These are phyloP conservation scores for Chaetura pelagica DNA, from an alignment of 2,113 vertebrate genomes.

Conservation along the genomic window DNA sequence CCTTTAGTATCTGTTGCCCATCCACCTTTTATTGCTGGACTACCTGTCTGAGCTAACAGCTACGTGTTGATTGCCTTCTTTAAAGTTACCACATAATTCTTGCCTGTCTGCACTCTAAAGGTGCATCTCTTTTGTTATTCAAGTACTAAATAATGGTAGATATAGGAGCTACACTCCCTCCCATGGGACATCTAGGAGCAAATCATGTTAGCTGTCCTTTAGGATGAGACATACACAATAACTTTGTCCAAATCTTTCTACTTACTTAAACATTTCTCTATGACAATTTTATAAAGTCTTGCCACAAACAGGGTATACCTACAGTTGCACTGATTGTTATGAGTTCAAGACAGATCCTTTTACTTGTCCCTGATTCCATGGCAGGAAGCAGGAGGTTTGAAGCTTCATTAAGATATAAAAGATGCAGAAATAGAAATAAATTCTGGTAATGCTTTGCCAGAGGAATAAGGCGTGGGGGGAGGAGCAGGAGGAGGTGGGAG, in stretches of 20 bases:
- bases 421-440: background rate
- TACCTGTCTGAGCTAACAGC: fast-evolving
- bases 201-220: background rate
- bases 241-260: background rate
- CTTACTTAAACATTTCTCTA: background rate
- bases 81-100: background rate
- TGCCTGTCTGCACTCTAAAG: background rate
- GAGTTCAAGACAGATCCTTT: background rate
- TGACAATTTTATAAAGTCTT: background rate
- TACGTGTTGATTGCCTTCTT: background rate
- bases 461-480: too few species aligned
- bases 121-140: background rate
- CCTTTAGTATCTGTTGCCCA: background rate
- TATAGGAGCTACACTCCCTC: background rate
- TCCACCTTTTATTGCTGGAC: background rate
- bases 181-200: background rate
- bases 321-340: background rate
- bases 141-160: background rate
- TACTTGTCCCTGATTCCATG: background rate
- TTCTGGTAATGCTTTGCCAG: background rate
- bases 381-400: background rate
- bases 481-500: too few species aligned
- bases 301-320: background rate
- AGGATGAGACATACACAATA: background rate
- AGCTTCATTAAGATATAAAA: background rate